phyloP scores from a whole-genome alignment of 2,113 vertebrate species.

The Pangasianodon gigas region DNA sequence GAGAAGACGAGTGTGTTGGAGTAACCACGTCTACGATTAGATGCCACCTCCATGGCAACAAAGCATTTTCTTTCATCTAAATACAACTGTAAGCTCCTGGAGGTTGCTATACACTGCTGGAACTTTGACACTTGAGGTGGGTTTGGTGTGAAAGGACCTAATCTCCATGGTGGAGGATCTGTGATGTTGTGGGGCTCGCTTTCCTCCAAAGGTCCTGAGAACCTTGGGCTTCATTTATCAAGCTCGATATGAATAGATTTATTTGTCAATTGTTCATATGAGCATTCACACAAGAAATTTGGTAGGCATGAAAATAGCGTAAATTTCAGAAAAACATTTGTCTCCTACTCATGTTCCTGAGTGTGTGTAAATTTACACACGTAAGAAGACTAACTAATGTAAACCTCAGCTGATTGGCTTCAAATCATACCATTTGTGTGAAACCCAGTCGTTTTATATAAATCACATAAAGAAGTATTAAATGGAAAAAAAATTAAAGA shows the following conservation, averaged over 20 bases:
- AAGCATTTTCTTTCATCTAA: background rate
- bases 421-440: background rate
- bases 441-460: background rate
- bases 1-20: background rate
- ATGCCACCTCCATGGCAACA: background rate
- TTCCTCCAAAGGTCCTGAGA: background rate
- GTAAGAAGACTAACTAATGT: background rate
- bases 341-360: background rate
- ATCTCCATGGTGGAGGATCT: too few species aligned
- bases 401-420: background rate
- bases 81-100: background rate
- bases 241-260: background rate
- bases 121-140: background rate
- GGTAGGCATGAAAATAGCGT: too few species aligned
- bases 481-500: too few species aligned
- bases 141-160: too few species aligned
- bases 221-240: background rate
- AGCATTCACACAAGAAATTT: too few species aligned
- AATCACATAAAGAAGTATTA: too few species aligned
- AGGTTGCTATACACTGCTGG: background rate
- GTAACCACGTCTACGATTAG: background rate
- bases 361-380: too few species aligned
- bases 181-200: background rate
- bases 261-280: too few species aligned
- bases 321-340: too few species aligned